Evolutionary conservation across 92 coral and sea anemone genomes (phyloP).

Genomic region (Zoanthus gigantus): DNA sequence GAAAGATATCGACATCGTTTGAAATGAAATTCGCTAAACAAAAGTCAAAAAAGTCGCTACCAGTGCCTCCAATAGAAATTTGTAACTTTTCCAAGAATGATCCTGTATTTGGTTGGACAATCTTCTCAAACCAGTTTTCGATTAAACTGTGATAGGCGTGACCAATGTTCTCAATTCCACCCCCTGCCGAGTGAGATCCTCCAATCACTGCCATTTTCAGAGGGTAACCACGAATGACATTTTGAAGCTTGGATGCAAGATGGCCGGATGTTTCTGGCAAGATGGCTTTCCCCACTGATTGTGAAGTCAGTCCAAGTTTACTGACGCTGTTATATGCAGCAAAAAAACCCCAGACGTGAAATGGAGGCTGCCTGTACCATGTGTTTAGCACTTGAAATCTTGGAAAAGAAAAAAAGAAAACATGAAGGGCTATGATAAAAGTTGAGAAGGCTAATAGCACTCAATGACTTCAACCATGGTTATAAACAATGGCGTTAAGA

Average conservation of each 20-base stretch:
- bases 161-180: constrained; percentile 19
- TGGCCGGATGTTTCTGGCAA: constrained; percentile 34
- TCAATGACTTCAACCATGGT: not conserved
- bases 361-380: constrained; percentile 26
- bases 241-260: constrained; percentile 36
- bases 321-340: constrained; percentile 12
- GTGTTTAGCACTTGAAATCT: not conserved
- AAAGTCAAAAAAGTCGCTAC: constrained; percentile 81
- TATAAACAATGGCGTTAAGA: not conserved
- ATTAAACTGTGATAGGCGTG: constrained; percentile 24
- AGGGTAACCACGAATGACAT: constrained; percentile 27
- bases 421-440: not conserved
- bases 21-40: constrained; percentile 70
- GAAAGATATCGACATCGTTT: constrained; percentile 62
- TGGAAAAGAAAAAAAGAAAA: not conserved
- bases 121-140: constrained; percentile 22
- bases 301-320: constrained; percentile 21
- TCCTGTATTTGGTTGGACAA: constrained; percentile 25
- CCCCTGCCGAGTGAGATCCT: constrained; percentile 43
- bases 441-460: not conserved
- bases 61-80: constrained; percentile 79
- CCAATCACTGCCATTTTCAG: constrained; percentile 47
- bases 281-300: not conserved
- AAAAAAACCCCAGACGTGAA: constrained; percentile 24
- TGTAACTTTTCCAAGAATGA: not conserved